These are phyloP conservation scores for Poeciliopsis retropinna DNA, from an alignment of 2,113 vertebrate genomes.

Conservation along the genomic window DNA sequence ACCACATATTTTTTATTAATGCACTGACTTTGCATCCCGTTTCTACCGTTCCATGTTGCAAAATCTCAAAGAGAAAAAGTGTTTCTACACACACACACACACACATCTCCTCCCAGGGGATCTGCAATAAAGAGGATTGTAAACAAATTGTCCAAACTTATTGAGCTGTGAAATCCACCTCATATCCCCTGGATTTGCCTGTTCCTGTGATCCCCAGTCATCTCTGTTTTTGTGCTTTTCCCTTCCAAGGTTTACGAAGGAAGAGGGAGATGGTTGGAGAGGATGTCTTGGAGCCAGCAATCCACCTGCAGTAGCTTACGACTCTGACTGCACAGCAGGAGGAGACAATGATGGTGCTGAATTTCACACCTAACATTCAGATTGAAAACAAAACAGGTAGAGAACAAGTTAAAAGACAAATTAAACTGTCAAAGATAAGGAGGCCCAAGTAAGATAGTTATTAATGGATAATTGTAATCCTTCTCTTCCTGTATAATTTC, in stretches of 20 bases:
- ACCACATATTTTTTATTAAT: slow-evolving; percentile 47
- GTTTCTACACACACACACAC: slow-evolving; percentile 47
- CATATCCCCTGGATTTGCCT: slow-evolving; percentile 50
- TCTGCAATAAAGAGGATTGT: slow-evolving; percentile 65
- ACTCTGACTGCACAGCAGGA: slow-evolving; percentile 39
- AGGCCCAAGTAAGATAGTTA: too few species aligned
- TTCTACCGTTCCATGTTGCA: slow-evolving; percentile 48
- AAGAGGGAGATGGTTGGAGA: slow-evolving; percentile 15
- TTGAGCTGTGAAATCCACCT: slow-evolving; percentile 73
- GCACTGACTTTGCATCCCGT: slow-evolving; percentile 20
- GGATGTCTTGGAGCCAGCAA: slow-evolving; percentile 27
- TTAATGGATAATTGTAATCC: too few species aligned
- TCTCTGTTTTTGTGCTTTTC: slow-evolving; percentile 52
- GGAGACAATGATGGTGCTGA: slow-evolving; percentile 16
- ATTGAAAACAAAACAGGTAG: slow-evolving; percentile 17
- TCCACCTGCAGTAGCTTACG: slow-evolving; percentile 57
- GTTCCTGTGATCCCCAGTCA: slow-evolving; percentile 62
- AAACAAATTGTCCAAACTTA: slow-evolving; percentile 76
- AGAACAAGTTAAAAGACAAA: neutral
- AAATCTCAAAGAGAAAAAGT: slow-evolving; percentile 34
- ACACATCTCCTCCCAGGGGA: slow-evolving; percentile 52
- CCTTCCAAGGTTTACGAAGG: slow-evolving; percentile 15
- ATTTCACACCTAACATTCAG: slow-evolving; percentile 46
- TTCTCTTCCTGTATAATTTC: too few species aligned
- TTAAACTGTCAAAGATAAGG: too few species aligned